Evolutionary conservation across 2,888 invertebrate genomes (phyloP).

Genomic region (Polyommatus iphigenia): DNA sequence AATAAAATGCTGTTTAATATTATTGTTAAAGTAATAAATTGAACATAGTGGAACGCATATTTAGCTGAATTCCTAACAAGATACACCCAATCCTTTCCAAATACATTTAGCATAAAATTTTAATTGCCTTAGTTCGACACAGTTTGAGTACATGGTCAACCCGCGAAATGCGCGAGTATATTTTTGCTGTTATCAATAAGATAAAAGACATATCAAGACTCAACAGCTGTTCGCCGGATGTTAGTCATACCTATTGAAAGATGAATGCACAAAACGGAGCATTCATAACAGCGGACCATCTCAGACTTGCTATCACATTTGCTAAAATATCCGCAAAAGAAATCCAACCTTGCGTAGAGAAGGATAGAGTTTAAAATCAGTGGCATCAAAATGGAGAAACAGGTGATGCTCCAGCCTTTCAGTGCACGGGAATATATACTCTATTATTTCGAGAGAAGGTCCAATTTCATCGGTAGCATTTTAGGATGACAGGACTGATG

Average conservation of each 20-base stretch:
- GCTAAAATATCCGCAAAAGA: constrained; percentile 2
- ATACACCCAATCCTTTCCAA: background rate
- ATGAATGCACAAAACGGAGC: constrained; percentile 47
- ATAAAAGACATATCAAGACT: constrained; percentile 3
- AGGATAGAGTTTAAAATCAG: background rate
- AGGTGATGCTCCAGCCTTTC: background rate
- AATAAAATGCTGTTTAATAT: background rate
- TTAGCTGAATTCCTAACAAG: background rate
- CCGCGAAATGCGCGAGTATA: background rate
- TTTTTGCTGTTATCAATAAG: background rate
- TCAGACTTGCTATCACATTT: constrained; percentile 11
- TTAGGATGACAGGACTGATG: constrained; percentile 38
- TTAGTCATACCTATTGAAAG: constrained; percentile 58
- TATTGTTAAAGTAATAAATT: constrained; percentile 1
- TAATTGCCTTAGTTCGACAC: background rate
- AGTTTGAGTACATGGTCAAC: background rate
- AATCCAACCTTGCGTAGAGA: background rate
- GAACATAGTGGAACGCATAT: background rate
- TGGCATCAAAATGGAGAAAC: background rate
- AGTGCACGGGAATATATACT: background rate
- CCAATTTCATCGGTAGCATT: background rate
- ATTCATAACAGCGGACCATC: constrained; percentile 39
- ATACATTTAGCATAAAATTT: background rate
- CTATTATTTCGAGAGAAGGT: background rate
- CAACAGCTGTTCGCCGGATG: constrained; percentile 72